These are phyloP conservation scores for Pararge aegeria DNA, from an alignment of 1,140 invertebrate genomes.

Conservation along the genomic window DNA sequence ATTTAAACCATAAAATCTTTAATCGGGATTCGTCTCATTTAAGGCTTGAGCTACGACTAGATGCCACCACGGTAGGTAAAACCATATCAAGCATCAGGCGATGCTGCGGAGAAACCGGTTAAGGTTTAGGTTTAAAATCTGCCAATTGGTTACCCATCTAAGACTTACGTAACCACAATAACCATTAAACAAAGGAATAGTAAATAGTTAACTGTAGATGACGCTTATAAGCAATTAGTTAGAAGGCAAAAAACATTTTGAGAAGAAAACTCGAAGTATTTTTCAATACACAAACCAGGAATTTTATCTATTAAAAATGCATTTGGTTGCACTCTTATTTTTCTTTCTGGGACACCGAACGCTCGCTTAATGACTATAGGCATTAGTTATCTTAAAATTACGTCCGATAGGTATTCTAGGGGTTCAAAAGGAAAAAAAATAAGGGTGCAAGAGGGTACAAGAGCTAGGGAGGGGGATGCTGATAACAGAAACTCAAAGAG, in stretches of 20 bases:
- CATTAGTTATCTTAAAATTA: constrained; percentile 76
- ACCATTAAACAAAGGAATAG: too few relatives aligned
- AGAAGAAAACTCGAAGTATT: neutral
- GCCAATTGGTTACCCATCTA: too few relatives aligned
- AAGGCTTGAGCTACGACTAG: too few relatives aligned
- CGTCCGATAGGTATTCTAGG: constrained; percentile 62
- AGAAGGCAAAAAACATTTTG: neutral
- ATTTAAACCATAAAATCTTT: too few relatives aligned
- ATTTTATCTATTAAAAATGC: constrained; percentile 58
- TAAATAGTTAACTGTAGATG: too few relatives aligned
- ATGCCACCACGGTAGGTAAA: too few relatives aligned
- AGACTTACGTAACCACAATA: too few relatives aligned
- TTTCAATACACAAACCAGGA: constrained; percentile 14
- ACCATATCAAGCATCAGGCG: too few relatives aligned
- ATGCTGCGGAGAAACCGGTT: too few relatives aligned
- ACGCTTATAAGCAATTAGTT: neutral
- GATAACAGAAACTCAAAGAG: constrained; percentile 66
- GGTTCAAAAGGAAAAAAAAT: constrained; percentile 46
- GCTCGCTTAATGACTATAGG: constrained; percentile 62
- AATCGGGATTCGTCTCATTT: too few relatives aligned
- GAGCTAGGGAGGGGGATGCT: constrained; percentile 33
- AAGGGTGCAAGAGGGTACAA: constrained; percentile 46
- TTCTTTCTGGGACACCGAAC: constrained; percentile 34
- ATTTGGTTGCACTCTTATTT: constrained; percentile 53
- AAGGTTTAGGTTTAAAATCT: too few relatives aligned